A percentile compares a stretch with the other conserved stretches of the same genome.
These are phyloP conservation scores for Apodemia hepburni DNA, from an alignment of 2,888 invertebrate species.

Conservation along the genomic window DNA sequence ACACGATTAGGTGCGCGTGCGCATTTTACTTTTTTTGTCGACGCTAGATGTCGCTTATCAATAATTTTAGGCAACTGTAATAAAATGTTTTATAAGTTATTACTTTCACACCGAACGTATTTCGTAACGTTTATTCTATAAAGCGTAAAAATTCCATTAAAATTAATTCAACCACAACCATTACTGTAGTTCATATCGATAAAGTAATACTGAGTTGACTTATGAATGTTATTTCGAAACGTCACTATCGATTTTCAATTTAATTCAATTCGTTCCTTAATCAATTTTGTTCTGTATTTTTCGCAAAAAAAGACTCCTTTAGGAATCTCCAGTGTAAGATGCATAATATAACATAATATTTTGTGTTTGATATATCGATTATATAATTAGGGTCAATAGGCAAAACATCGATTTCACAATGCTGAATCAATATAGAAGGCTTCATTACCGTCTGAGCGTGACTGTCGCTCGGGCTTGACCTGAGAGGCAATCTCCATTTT, in stretches of 20 bases:
- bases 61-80: constrained; percentile 37
- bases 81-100: constrained; percentile 57
- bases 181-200: constrained; percentile 76
- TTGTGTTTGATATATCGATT: constrained; percentile 41
- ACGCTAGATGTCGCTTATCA: constrained; percentile 54
- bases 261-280: constrained; percentile 80
- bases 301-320: constrained; percentile 62
- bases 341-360: no score
- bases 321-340: constrained; percentile 59
- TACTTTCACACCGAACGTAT: constrained; percentile 66
- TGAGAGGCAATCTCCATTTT: constrained; percentile 66
- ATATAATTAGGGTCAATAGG: constrained; percentile 1
- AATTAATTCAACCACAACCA: constrained; percentile 78
- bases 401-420: not conserved
- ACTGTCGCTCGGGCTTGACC: constrained; percentile 52
- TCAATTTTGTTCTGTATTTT: constrained; percentile 75
- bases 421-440: constrained; percentile 29
- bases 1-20: constrained; percentile 57
- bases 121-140: constrained; percentile 76
- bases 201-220: constrained; percentile 75
- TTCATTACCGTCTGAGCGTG: constrained; percentile 49
- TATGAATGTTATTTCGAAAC: constrained; percentile 80
- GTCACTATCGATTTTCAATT: constrained; percentile 80
- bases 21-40: constrained; percentile 43
- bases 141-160: constrained; percentile 78